phyloP scores from a whole-genome alignment of 2,113 vertebrate species.

The Coptodon rendalli region DNA sequence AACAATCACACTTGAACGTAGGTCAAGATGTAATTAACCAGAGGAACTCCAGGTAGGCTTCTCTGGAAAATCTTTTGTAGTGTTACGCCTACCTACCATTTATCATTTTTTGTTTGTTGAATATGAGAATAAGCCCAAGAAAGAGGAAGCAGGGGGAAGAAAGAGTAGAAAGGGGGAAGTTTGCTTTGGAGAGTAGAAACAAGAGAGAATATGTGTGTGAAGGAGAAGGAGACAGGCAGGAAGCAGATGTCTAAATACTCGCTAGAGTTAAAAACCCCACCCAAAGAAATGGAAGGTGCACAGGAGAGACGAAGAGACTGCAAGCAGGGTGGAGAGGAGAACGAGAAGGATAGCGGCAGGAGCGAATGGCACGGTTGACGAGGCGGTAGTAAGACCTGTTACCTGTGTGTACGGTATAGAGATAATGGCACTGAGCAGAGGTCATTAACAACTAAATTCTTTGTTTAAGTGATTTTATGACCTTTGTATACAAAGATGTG shows the following conservation, averaged over 20 bases:
- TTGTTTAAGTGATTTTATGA: neutral
- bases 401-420: neutral
- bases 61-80: neutral
- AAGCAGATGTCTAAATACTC: neutral
- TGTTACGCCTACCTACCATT: neutral
- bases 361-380: neutral
- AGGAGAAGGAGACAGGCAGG: neutral
- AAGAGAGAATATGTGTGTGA: neutral
- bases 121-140: neutral
- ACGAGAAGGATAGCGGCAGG: neutral
- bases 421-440: neutral
- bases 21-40: neutral
- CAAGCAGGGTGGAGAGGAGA: neutral
- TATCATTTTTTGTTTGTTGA: neutral
- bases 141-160: neutral
- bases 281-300: neutral
- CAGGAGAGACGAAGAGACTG: neutral
- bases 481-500: neutral
- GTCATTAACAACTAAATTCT: neutral
- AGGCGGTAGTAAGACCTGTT: neutral
- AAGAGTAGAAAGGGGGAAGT: neutral
- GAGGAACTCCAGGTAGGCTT: neutral
- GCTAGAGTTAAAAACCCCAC: neutral
- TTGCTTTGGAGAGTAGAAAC: neutral
- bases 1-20: neutral